Base-by-base conservation (phyloP, 2,888 invertebrate species). In the Acholoe squamosa region DNA sequence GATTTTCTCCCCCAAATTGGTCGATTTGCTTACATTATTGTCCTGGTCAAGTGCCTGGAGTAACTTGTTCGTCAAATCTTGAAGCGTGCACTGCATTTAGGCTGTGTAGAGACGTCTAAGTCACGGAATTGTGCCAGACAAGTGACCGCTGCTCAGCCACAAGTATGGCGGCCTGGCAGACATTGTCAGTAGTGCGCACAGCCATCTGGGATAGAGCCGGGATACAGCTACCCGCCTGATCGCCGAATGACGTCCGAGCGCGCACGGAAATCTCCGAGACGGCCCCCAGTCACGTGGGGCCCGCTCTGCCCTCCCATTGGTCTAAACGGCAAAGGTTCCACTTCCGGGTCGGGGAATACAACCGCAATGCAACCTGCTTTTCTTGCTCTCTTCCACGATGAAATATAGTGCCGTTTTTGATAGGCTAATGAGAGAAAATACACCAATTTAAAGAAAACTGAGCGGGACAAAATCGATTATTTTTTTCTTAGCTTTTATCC, bases 11-110 rank as follows among this genome's bases (percentile, higher is more conserved):
- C 61, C 71, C 33, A 84, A 84, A 52, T 77, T 54, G 84, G 67
- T 67, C 89, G 90, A 92, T 94, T 93, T 94, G 97, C 98, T 98
- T 98, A 99, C 99, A 98, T 99, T 98, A 97, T 98, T 98, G 97
- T 98, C 98, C 97, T 97, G 97, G 97, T 99, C 98, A 97, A 99
- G 97, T 97, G 98, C 98, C 97, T 98, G 98, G 97, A 98, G 98
- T 97, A 99, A 98, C 97, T 97, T 98, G 97, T 98, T 97, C 97
- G 98, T 98, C 97, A 99, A 97, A 97, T 98, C 98, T 93, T 94
- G 94, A 94, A 95, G 96, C 96, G 96, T 96, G 95, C 96, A 96
- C 96, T 96, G 96, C 96, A 96, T 96, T 94, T 94, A 95, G 94
- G 93, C 93, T 93, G 93, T 94, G 93, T 93, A 93, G 96, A 96